Conservation (phyloP, 2,113 vertebrate genomes). For the Orthonyx spaldingii region DNA sequence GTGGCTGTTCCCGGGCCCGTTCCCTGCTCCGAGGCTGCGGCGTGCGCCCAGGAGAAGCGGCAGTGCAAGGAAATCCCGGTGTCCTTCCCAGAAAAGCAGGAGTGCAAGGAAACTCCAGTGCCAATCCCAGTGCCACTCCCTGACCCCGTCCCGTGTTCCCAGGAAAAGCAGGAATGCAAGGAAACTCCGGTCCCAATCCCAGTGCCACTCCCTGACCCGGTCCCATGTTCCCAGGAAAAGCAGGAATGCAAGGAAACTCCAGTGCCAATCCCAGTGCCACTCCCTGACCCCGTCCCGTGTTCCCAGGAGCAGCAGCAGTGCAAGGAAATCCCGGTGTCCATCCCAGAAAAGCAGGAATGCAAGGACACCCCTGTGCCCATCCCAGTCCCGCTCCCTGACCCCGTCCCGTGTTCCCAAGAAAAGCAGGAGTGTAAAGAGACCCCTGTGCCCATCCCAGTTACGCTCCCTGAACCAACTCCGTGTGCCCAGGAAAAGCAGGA, state of each 20-base stretch:
- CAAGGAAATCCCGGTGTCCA: neutral
- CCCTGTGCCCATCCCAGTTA: neutral
- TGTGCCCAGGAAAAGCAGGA: neutral
- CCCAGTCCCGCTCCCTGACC: neutral
- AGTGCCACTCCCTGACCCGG: no score
- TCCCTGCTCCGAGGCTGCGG: neutral
- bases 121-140: neutral
- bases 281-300: neutral
- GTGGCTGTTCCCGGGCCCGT: neutral
- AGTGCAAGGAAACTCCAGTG: neutral
- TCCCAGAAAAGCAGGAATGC: neutral
- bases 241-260: neutral
- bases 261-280: neutral
- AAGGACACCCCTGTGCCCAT: neutral
- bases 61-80: neutral
- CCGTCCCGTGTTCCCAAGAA: neutral
- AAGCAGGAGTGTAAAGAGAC: neutral
- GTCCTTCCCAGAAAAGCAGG: neutral
- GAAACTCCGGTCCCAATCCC: no score
- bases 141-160: neutral
- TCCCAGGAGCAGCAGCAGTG: neutral
- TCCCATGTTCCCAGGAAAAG: neutral
- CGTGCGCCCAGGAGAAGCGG: neutral
- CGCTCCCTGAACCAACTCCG: neutral
- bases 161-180: neutral